phyloP scores from a whole-genome alignment of 1,140 invertebrate genomes.

The Drosophila carrolli region DNA sequence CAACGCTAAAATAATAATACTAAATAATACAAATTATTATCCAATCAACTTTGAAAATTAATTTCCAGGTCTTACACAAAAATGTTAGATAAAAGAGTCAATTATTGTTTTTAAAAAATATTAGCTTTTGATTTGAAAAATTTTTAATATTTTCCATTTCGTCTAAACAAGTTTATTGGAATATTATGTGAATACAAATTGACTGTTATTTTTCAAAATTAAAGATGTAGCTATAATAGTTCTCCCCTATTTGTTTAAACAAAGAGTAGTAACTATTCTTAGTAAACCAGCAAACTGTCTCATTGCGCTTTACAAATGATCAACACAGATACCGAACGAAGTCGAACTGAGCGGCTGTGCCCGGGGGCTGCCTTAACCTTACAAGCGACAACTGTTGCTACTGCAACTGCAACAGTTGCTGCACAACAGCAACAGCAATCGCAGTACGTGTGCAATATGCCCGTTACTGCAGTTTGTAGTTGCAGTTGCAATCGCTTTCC shows the following conservation, averaged over 20 bases:
- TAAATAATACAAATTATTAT: too few species aligned
- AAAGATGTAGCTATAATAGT: not conserved
- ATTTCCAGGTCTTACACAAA: too few species aligned
- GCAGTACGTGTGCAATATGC: slow-evolving; percentile 71
- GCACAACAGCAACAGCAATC: slow-evolving; percentile 40
- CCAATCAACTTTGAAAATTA: too few species aligned
- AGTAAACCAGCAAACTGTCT: slow-evolving; percentile 59
- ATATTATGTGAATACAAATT: too few species aligned
- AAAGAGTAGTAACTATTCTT: slow-evolving; percentile 49
- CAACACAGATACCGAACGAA: slow-evolving; percentile 73
- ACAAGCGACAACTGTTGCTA: slow-evolving; percentile 61
- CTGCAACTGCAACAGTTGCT: slow-evolving; percentile 54
- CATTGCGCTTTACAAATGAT: slow-evolving; percentile 76
- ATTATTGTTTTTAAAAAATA: too few species aligned
- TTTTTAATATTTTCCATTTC: too few species aligned
- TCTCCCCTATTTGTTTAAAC: not conserved
- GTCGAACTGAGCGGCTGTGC: slow-evolving; percentile 13
- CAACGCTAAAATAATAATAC: too few species aligned
- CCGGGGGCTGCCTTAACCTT: slow-evolving; percentile 44
- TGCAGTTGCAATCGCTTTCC: slow-evolving; percentile 64
- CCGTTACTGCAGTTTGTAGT: slow-evolving; percentile 41
- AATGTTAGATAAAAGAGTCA: too few species aligned
- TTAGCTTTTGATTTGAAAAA: too few species aligned
- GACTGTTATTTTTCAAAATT: too few species aligned
- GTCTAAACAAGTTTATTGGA: too few species aligned